These are phyloP conservation scores for Nestor notabilis DNA, from an alignment of 2,113 vertebrate species.

Conservation along the genomic window DNA sequence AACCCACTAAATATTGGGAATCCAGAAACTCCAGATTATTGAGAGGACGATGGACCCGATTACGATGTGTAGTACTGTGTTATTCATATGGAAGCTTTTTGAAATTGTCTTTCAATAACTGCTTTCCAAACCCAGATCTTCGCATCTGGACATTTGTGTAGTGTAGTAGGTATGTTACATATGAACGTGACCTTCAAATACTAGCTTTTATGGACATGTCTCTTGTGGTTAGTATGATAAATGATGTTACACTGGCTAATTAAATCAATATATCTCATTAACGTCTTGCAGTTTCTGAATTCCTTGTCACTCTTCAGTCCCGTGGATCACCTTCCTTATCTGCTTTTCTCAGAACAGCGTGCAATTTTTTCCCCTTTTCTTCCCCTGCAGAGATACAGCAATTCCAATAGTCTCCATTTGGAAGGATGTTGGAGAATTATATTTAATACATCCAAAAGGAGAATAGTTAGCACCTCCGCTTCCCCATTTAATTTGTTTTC, in stretches of 20 bases:
- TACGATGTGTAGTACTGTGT: not conserved
- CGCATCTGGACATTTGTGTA: not conserved
- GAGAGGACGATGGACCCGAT: not conserved
- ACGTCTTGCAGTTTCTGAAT: slow-evolving; percentile 23
- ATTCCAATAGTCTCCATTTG: not conserved
- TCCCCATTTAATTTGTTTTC: not conserved
- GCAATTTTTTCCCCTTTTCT: not conserved
- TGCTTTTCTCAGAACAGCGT: not conserved
- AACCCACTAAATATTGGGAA: not conserved
- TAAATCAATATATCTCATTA: slow-evolving; percentile 55
- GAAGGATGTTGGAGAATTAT: not conserved
- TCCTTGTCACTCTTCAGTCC: not conserved
- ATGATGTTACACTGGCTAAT: slow-evolving; percentile 22
- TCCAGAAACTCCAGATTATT: not conserved
- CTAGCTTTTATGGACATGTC: not conserved
- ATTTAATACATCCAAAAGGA: not conserved
- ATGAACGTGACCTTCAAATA: slow-evolving; percentile 46
- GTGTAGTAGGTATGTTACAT: not conserved
- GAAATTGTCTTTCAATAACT: not conserved
- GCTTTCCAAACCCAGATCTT: not conserved
- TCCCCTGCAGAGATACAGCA: not conserved
- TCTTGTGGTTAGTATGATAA: slow-evolving; percentile 44
- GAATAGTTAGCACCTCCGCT: not conserved
- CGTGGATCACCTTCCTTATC: not conserved
- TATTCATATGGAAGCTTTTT: not conserved